Evolutionary conservation across 37 sponge, comb jelly and placozoan genomes (phyloP).

Genomic region (Amphimedon queenslandica): DNA sequence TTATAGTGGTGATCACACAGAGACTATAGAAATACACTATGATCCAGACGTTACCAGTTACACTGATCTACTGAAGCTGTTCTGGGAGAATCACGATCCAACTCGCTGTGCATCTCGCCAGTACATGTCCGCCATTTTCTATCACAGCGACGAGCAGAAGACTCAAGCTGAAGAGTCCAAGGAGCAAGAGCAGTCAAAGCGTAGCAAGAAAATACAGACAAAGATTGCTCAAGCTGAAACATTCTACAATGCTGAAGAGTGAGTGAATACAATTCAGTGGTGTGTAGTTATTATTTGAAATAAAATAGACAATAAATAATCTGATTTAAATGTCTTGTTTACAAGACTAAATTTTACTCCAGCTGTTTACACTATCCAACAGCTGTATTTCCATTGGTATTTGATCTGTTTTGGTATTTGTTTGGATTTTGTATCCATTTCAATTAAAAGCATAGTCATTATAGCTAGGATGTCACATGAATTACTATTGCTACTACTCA

Average conservation of each 20-base stretch:
- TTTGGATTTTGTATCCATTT: neutral
- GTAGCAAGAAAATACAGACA: constrained; percentile 65
- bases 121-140: constrained; percentile 98
- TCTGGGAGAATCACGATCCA: constrained; percentile 89
- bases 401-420: too few relatives aligned
- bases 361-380: too few relatives aligned
- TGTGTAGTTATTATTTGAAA: too few relatives aligned
- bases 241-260: constrained; percentile 86
- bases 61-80: constrained; percentile 72
- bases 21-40: constrained; percentile 83
- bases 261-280: too few relatives aligned
- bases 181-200: constrained; percentile 72
- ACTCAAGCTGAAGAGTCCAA: constrained; percentile 69
- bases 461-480: too few relatives aligned
- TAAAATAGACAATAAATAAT: too few relatives aligned
- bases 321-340: too few relatives aligned
- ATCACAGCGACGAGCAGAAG: constrained; percentile 80
- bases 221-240: constrained; percentile 59
- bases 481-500: too few relatives aligned
- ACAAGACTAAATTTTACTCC: too few relatives aligned
- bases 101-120: constrained; percentile 85
- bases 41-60: constrained; percentile 71
- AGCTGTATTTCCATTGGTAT: too few relatives aligned
- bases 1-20: constrained; percentile 96
- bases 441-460: too few relatives aligned